Conservation (phyloP, 2,797 vertebrate species). For the Heliangelus exortis region DNA sequence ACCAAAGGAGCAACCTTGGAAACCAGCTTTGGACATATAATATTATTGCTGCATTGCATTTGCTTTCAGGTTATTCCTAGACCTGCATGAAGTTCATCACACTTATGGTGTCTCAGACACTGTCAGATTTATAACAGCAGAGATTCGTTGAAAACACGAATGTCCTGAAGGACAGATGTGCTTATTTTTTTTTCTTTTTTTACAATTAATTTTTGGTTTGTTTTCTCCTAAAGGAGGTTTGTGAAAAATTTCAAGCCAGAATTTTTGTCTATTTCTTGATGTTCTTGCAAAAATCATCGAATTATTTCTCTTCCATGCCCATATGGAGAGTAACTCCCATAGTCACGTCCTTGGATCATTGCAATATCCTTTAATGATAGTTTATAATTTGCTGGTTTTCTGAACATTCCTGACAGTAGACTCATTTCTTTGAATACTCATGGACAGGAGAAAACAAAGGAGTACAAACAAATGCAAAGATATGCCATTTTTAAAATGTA, state of each 20-base stretch:
- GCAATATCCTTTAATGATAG: neutral
- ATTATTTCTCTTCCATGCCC: neutral
- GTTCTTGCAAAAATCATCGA: neutral
- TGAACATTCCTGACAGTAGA: neutral
- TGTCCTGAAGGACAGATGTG: neutral
- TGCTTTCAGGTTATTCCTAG: neutral
- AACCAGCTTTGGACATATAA: neutral
- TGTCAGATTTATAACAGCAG: neutral
- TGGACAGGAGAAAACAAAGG: neutral
- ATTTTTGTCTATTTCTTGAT: neutral
- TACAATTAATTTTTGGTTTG: neutral
- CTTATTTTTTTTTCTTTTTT: neutral
- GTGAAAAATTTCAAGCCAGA: neutral
- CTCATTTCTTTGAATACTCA: constrained; percentile 20
- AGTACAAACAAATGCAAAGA: constrained; percentile 43
- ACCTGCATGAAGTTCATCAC: neutral
- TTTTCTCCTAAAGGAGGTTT: neutral
- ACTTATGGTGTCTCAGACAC: neutral
- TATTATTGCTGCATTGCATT: neutral
- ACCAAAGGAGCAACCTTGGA: neutral
- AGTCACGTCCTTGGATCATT: neutral
- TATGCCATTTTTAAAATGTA: neutral
- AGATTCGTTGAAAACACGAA: neutral
- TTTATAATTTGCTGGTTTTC: neutral
- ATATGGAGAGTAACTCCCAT: neutral